phyloP scores from a whole-genome alignment of 2,113 vertebrate species.

The Catagonus wagneri region DNA sequence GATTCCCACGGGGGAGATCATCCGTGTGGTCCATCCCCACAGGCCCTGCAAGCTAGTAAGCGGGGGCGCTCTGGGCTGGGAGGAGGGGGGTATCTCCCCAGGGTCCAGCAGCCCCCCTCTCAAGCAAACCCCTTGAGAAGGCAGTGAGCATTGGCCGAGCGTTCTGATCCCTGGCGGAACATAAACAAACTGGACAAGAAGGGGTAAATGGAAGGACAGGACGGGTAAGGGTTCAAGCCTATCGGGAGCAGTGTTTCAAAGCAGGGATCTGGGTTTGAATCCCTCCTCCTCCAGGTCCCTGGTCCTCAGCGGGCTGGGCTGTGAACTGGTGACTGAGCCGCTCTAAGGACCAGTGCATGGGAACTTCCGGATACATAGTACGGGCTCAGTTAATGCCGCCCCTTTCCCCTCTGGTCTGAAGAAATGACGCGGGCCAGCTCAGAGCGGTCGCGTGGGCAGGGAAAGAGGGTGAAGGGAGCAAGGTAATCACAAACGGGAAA shows the following conservation, averaged over 20 bases:
- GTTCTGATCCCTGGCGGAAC: not conserved
- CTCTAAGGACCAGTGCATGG: not conserved
- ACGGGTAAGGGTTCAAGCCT: not conserved
- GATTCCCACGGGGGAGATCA: slow-evolving; percentile 89
- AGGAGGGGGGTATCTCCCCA: slow-evolving; percentile 12
- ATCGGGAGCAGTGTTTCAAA: slow-evolving; percentile 24
- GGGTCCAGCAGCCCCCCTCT: not conserved
- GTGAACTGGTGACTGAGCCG: not conserved
- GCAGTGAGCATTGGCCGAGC: not conserved
- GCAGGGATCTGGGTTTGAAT: not conserved
- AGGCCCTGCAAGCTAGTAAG: slow-evolving; percentile 86
- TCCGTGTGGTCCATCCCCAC: slow-evolving; percentile 82
- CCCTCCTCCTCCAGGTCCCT: not conserved
- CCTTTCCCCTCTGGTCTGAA: not conserved
- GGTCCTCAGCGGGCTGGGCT: not conserved
- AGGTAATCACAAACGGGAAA: not conserved
- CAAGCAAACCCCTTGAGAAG: not conserved
- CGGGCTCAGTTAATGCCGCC: not conserved
- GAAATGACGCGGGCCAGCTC: not conserved
- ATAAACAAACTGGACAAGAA: not conserved
- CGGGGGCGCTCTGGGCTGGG: slow-evolving; percentile 45
- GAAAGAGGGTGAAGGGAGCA: not conserved
- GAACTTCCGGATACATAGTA: not conserved
- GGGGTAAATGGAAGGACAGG: not conserved
- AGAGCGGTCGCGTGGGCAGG: not conserved